Percentiles rank a stretch among this genome's conserved stretches.
These are phyloP conservation scores for Drosophila koepferae DNA, from an alignment of 2,888 invertebrate species.

Conservation along the genomic window DNA sequence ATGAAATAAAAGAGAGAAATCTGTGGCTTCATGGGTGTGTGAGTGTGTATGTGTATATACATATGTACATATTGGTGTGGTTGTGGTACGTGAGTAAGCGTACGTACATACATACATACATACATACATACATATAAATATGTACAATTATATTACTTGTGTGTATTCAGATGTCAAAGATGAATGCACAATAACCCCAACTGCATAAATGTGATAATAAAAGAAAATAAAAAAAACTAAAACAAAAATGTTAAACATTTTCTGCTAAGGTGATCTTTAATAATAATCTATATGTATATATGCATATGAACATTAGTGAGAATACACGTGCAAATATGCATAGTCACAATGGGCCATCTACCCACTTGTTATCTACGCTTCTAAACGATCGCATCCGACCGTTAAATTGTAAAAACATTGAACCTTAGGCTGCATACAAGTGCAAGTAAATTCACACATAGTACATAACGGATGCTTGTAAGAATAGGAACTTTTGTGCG, in stretches of 20 bases:
- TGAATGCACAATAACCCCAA: slow-evolving; percentile 63
- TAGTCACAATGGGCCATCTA: neutral
- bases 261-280: neutral
- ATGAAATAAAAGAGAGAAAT: slow-evolving; percentile 65
- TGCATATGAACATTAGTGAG: neutral
- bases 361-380: slow-evolving; percentile 24
- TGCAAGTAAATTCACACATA: slow-evolving; percentile 10
- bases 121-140: slow-evolving; percentile 17
- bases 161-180: slow-evolving; percentile 54
- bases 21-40: slow-evolving; percentile 28
- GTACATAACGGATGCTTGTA: slow-evolving; percentile 2
- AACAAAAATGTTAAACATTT: neutral
- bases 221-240: slow-evolving; percentile 14
- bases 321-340: slow-evolving; percentile 6
- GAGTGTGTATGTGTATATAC: slow-evolving; percentile 10
- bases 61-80: slow-evolving; percentile 15
- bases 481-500: slow-evolving; percentile 32
- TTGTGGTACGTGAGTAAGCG: slow-evolving; percentile 39
- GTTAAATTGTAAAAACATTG: slow-evolving; percentile 63
- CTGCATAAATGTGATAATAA: slow-evolving; percentile 31
- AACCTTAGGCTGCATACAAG: slow-evolving; percentile 49
- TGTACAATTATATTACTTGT: slow-evolving; percentile 28
- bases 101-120: slow-evolving; percentile 21
- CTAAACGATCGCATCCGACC: slow-evolving; percentile 40
- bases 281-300: neutral